Conservation (phyloP, 2,797 vertebrate genomes). For the Etheostoma perlongum region DNA sequence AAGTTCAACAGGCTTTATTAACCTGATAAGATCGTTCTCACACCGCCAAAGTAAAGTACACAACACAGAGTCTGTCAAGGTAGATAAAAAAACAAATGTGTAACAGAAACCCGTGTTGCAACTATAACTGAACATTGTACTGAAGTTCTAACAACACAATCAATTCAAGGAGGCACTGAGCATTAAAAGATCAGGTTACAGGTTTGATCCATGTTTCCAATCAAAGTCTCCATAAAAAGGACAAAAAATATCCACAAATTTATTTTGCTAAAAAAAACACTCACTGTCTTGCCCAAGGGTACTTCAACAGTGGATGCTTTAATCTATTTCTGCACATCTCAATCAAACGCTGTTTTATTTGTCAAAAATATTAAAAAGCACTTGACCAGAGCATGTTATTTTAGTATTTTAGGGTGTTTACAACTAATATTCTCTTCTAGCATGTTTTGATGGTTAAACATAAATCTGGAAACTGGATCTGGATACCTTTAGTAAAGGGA, state of each 20-base stretch:
- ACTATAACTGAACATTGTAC: conserved; percentile 1
- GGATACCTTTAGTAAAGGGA: too few species aligned
- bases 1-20: conserved; percentile 49
- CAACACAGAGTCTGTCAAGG: background rate
- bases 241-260: conserved; percentile 7
- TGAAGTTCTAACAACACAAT: background rate
- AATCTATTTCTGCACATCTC: background rate
- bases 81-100: conserved; percentile 23
- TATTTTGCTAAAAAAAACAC: conserved; percentile 13
- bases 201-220: conserved; percentile 9
- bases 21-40: conserved; percentile 49
- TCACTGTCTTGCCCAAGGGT: background rate
- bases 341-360: background rate
- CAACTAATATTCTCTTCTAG: background rate
- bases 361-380: too few species aligned
- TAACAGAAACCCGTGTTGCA: conserved; percentile 22
- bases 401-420: background rate
- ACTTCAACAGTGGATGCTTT: background rate
- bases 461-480: background rate
- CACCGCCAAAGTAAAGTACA: conserved; percentile 14
- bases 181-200: conserved; percentile 19
- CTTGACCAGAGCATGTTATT: too few species aligned
- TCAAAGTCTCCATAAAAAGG: background rate
- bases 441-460: background rate
- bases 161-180: conserved; percentile 2